These are phyloP conservation scores for Blera fallax DNA, from an alignment of 2,888 invertebrate species.

Conservation along the genomic window DNA sequence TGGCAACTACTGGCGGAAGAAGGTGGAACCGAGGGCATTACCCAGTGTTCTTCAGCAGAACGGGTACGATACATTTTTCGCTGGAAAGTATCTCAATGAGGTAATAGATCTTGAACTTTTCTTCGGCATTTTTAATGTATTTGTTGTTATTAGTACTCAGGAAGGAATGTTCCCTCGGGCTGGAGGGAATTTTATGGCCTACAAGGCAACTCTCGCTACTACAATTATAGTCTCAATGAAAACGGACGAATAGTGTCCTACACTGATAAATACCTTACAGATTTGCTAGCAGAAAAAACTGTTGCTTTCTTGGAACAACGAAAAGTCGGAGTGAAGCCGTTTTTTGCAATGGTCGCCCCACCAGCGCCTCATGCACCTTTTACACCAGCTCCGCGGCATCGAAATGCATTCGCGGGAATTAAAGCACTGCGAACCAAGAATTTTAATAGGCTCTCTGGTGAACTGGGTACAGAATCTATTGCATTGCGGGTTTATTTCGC, in stretches of 20 bases:
- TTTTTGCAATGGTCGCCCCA: constrained; percentile 93
- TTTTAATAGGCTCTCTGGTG: constrained; percentile 83
- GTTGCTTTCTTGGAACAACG: constrained; percentile 74
- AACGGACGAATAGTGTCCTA: constrained; percentile 88
- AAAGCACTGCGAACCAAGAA: constrained; percentile 87
- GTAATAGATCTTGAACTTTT: constrained; percentile 81
- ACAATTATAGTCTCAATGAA: constrained; percentile 92
- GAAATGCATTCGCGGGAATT: constrained; percentile 84
- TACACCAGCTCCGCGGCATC: constrained; percentile 90
- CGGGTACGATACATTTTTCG: constrained; percentile 93
- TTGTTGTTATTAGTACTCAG: constrained; percentile 74
- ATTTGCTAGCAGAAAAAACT: constrained; percentile 85
- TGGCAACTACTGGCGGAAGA: constrained; percentile 85
- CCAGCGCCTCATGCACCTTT: constrained; percentile 95
- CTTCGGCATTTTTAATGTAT: background rate
- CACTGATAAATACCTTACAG: constrained; percentile 90
- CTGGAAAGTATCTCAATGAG: constrained; percentile 96
- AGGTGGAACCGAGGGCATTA: constrained; percentile 86
- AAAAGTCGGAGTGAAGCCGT: constrained; percentile 78
- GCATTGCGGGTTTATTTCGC: background rate
- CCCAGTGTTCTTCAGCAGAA: constrained; percentile 86
- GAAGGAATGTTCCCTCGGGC: constrained; percentile 88
- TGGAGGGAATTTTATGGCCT: constrained; percentile 95
- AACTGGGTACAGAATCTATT: constrained; percentile 68
- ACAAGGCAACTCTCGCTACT: constrained; percentile 96